phyloP scores from a whole-genome alignment of 1,140 invertebrate species.

The Saxidomus purpurata region DNA sequence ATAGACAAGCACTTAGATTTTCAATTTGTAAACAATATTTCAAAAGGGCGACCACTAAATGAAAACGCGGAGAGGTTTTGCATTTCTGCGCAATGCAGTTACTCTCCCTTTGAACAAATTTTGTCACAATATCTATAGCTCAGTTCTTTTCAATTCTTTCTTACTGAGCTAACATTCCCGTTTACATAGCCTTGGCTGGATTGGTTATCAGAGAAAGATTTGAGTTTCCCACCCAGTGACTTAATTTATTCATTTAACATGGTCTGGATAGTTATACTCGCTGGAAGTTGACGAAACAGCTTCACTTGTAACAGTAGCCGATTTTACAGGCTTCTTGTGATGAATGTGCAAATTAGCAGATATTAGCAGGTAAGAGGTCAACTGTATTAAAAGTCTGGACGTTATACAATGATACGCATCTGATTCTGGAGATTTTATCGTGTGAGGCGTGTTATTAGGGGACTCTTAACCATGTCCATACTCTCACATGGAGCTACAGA shows the following conservation, averaged over 20 bases:
- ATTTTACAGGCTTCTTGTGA: background rate
- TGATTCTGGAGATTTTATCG: conserved; percentile 21
- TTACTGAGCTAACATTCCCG: too few species aligned
- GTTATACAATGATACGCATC: conserved; percentile 4
- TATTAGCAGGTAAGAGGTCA: background rate
- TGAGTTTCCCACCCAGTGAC: background rate
- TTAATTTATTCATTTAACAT: background rate
- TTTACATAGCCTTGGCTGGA: background rate
- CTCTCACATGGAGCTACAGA: conserved; percentile 35
- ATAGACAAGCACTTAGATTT: too few species aligned
- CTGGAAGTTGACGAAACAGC: background rate
- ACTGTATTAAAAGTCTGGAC: background rate
- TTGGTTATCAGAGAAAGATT: background rate
- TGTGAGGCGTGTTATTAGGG: conserved; percentile 4
- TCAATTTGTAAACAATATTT: too few species aligned
- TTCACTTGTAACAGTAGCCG: background rate
- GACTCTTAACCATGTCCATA: conserved; percentile 8
- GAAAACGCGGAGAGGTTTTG: too few species aligned
- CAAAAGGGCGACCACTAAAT: too few species aligned
- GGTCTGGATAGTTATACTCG: background rate
- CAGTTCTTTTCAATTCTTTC: too few species aligned
- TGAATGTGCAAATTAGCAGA: background rate
- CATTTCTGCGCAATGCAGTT: too few species aligned
- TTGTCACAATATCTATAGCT: too few species aligned
- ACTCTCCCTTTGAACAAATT: too few species aligned